Evolutionary conservation across 2,888 invertebrate species (phyloP).

Genomic region (Osmoderma eremita): DNA sequence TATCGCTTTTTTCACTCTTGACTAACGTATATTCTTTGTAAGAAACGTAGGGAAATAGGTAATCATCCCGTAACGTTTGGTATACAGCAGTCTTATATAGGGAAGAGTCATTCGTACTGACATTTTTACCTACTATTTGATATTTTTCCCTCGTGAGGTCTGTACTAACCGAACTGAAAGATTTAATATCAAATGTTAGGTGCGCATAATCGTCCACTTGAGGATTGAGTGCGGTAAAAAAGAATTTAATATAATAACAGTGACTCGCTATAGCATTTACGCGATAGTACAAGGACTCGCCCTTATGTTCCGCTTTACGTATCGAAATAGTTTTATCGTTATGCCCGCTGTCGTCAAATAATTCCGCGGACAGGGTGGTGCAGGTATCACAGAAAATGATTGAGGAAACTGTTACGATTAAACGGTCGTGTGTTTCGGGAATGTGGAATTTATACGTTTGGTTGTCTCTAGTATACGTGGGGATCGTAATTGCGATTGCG

Average conservation of each 20-base stretch:
- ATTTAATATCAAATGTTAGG: conserved; percentile 43
- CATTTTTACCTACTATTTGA: neutral
- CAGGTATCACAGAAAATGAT: conserved; percentile 51
- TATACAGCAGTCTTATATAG: neutral
- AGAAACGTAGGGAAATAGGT: conserved; percentile 43
- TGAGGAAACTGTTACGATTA: conserved; percentile 52
- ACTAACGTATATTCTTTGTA: conserved; percentile 61
- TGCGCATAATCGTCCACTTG: conserved; percentile 27
- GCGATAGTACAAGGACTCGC: conserved; percentile 33
- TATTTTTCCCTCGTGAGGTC: too few species aligned
- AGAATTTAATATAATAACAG: conserved; percentile 70
- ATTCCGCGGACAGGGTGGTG: conserved; percentile 59
- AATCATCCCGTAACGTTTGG: conserved; percentile 6
- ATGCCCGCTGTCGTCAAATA: conserved; percentile 68
- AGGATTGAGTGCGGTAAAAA: conserved; percentile 48
- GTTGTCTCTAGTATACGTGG: conserved; percentile 45
- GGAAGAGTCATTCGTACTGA: neutral
- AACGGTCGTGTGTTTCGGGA: conserved; percentile 53
- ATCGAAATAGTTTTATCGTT: conserved; percentile 53
- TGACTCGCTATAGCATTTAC: conserved; percentile 68
- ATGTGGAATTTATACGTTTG: conserved; percentile 58
- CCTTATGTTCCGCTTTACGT: conserved; percentile 27
- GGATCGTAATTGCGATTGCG: conserved; percentile 43
- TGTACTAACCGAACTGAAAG: conserved; percentile 38
- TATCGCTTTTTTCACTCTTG: conserved; percentile 75